phyloP scores from a whole-genome alignment of 2,888 invertebrate species.

The Prenolepis imparis region DNA sequence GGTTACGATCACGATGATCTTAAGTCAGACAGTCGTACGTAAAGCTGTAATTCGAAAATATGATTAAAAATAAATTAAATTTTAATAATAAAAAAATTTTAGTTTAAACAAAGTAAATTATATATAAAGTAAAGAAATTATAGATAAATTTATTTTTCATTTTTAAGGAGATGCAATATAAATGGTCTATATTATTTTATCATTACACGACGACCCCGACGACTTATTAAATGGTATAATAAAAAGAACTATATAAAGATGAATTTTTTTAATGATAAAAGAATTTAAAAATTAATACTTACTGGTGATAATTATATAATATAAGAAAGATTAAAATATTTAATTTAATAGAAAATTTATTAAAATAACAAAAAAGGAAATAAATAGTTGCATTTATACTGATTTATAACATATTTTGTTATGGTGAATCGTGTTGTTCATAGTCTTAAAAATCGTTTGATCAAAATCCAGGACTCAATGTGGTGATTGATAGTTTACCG shows the following conservation, averaged over 20 bases:
- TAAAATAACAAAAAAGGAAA: background rate
- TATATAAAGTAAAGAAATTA: background rate
- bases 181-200: background rate
- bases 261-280: background rate
- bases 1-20: constrained; percentile 23
- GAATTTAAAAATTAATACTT: background rate
- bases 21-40: background rate
- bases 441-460: constrained; percentile 35
- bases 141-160: background rate
- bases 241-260: background rate
- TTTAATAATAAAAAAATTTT: background rate
- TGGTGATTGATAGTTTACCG: constrained; percentile 52
- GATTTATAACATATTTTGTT: background rate
- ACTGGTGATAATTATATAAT: background rate
- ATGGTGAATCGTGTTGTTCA: constrained; percentile 4
- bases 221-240: background rate
- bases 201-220: background rate
- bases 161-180: background rate
- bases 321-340: background rate
- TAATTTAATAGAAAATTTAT: constrained; percentile 6
- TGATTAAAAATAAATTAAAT: background rate
- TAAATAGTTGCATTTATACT: background rate
- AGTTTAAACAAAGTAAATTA: background rate
- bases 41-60: background rate
- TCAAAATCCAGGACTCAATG: background rate